Conservation (phyloP, 1,140 invertebrate genomes). For the Nomia melanderi region DNA sequence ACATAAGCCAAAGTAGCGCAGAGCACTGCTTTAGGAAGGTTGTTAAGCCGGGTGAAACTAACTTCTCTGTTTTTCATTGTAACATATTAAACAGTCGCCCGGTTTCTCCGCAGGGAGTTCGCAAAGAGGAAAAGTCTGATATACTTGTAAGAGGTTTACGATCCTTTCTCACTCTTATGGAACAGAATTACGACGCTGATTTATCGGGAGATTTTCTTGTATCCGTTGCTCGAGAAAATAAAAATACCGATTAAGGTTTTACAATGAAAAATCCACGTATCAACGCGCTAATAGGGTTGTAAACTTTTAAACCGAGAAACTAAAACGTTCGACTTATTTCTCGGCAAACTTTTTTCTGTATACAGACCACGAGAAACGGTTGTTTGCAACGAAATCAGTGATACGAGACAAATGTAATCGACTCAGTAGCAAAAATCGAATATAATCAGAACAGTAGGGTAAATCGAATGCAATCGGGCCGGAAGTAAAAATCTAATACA, state of each 20-base stretch:
- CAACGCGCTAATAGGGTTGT: neutral
- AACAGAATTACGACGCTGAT: conserved; percentile 32
- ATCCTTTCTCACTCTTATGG: conserved; percentile 20
- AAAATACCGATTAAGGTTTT: neutral
- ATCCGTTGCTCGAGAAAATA: neutral
- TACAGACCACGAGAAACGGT: no score
- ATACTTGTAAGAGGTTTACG: conserved; percentile 34
- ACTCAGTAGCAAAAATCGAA: no score
- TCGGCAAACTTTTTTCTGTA: no score
- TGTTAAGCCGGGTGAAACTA: conserved; percentile 9
- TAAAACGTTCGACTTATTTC: no score
- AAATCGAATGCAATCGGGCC: no score
- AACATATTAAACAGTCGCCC: conserved; percentile 11
- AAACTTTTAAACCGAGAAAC: no score
- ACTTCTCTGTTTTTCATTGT: neutral
- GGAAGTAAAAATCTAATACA: neutral
- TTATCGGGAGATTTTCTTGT: conserved; percentile 10
- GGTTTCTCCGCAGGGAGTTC: no score
- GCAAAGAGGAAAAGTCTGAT: conserved; percentile 3
- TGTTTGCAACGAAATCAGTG: no score
- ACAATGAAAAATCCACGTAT: neutral
- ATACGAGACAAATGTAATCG: no score
- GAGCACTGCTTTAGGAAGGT: neutral
- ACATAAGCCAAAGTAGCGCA: neutral
- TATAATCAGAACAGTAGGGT: no score